Percentiles rank a stretch among this genome's conserved stretches.
phyloP scores from a whole-genome alignment of 37 sponge, comb jelly and placozoan genomes.

The Aphrocallistes beatrix region DNA sequence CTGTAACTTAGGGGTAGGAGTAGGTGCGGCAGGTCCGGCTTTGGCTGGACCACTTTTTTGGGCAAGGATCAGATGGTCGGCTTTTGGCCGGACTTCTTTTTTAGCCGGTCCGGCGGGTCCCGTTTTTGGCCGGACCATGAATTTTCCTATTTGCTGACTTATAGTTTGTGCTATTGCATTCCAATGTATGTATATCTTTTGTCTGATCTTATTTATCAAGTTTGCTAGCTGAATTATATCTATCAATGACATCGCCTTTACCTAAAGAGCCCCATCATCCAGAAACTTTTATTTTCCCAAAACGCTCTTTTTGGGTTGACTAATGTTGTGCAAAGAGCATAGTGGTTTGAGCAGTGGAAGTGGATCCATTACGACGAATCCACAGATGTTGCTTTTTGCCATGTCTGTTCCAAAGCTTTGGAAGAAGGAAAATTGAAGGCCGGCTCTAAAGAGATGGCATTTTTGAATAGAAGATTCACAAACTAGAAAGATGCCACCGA shows the following conservation, averaged over 20 bases:
- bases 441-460: not conserved
- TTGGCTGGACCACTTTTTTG: no score
- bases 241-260: not conserved
- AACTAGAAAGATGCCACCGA: not conserved
- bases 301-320: not conserved
- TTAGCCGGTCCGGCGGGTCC: not conserved
- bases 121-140: not conserved
- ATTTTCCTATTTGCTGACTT: not conserved
- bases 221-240: not conserved
- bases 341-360: not conserved
- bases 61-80: no score
- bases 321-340: not conserved
- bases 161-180: not conserved
- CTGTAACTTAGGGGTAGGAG: no score
- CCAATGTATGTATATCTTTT: not conserved
- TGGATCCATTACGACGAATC: not conserved
- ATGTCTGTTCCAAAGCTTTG: not conserved
- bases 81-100: no score
- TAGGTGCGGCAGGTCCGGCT: no score
- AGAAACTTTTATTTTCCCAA: not conserved
- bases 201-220: not conserved
- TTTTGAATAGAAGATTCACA: not conserved
- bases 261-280: not conserved
- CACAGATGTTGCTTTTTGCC: not conserved
- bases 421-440: not conserved